Evolutionary conservation across 2,888 invertebrate genomes (phyloP).

Genomic region (Dasypolia templi): DNA sequence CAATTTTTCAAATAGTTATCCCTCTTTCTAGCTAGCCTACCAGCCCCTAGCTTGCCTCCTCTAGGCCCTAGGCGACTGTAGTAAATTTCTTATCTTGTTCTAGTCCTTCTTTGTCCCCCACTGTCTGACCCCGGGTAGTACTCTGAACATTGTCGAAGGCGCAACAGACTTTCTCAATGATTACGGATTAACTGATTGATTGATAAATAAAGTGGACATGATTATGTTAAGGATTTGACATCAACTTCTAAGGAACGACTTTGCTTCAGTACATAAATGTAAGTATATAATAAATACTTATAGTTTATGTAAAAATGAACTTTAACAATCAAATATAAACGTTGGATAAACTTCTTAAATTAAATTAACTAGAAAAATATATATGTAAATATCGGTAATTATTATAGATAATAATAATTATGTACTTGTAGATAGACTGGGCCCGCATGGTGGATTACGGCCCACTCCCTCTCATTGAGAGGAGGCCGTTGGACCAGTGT

Average conservation of each 20-base stretch:
- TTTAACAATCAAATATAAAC: neutral
- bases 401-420: too few relatives aligned
- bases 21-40: slow-evolving; percentile 29
- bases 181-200: slow-evolving; percentile 36
- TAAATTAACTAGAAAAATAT: neutral
- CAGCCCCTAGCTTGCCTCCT: slow-evolving; percentile 29
- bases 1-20: neutral
- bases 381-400: neutral
- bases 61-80: slow-evolving; percentile 57
- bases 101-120: slow-evolving; percentile 72
- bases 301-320: neutral
- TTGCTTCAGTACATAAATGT: slow-evolving; percentile 62
- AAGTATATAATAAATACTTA: slow-evolving; percentile 56
- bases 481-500: too few relatives aligned
- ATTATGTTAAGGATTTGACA: slow-evolving; percentile 66
- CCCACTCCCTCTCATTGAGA: too few relatives aligned
- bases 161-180: slow-evolving; percentile 54
- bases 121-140: slow-evolving; percentile 71
- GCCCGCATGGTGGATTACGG: too few relatives aligned
- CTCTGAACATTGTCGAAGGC: slow-evolving; percentile 73
- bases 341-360: neutral
- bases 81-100: slow-evolving; percentile 72
- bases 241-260: slow-evolving; percentile 48
- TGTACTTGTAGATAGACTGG: too few relatives aligned
- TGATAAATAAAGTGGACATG: slow-evolving; percentile 61